Percentiles rank a stretch among this genome's conserved stretches.
phyloP scores from a whole-genome alignment of 2,888 invertebrate species.

The Himalopsyche kuldschensis region DNA sequence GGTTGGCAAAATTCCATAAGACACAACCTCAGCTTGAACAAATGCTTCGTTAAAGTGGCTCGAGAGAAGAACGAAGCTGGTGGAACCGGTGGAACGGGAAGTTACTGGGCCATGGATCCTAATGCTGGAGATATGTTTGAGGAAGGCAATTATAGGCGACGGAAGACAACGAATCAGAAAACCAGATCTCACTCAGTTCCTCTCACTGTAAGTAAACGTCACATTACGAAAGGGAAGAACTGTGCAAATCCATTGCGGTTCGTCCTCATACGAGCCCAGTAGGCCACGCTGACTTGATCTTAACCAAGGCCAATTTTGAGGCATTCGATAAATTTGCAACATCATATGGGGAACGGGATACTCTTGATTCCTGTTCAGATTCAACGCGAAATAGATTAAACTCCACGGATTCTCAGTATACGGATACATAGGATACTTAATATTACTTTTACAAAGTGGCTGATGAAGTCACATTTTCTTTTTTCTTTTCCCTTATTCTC shows the following conservation, averaged over 20 bases:
- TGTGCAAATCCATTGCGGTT: no score
- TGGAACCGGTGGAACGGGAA: constrained; percentile 39
- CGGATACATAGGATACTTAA: no score
- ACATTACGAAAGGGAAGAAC: no score
- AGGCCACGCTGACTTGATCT: neutral
- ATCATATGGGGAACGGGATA: no score
- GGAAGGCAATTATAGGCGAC: neutral
- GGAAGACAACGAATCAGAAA: neutral
- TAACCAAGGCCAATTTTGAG: neutral
- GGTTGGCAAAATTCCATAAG: neutral
- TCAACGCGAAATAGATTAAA: no score
- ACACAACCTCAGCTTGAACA: neutral
- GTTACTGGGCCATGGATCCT: neutral
- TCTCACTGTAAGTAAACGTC: neutral
- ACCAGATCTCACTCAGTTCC: neutral
- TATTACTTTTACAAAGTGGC: no score
- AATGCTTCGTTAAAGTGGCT: neutral
- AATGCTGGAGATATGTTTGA: neutral
- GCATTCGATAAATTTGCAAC: no score
- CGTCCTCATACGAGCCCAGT: no score
- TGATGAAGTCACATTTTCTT: no score
- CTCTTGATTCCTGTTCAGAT: no score
- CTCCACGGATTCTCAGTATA: no score
- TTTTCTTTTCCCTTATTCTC: no score
- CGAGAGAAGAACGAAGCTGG: neutral